Conservation (phyloP, 2,797 vertebrate genomes). For the Gallinago solitaria region DNA sequence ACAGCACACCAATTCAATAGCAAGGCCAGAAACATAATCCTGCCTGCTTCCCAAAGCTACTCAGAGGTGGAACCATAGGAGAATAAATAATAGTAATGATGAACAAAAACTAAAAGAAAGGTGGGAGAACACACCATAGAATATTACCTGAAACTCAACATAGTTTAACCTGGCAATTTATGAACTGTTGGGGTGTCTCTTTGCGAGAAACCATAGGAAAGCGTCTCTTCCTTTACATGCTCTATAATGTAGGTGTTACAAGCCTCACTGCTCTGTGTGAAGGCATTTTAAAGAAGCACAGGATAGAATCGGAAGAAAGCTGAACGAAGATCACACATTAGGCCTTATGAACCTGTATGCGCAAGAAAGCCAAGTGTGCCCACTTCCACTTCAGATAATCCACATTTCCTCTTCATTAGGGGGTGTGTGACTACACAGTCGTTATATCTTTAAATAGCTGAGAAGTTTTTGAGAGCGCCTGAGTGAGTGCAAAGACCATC, state of each 20-base stretch:
- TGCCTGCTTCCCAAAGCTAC: not conserved
- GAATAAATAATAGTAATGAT: not conserved
- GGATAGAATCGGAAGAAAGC: not conserved
- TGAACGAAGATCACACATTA: not conserved
- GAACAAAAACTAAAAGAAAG: not conserved
- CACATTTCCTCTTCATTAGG: not conserved
- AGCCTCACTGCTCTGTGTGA: not conserved
- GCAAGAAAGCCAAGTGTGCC: not conserved
- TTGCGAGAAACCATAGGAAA: not conserved
- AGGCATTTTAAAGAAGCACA: not conserved
- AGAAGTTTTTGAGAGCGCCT: not conserved
- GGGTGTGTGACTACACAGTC: not conserved
- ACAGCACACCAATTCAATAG: not conserved
- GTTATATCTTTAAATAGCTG: not conserved
- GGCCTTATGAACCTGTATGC: not conserved
- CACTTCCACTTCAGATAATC: not conserved
- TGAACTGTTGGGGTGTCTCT: not conserved
- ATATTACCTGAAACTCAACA: not conserved
- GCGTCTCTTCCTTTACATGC: not conserved
- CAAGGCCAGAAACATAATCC: not conserved
- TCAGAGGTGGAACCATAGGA: not conserved
- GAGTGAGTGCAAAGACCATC: not conserved
- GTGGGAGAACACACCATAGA: not conserved
- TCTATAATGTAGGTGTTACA: not conserved
- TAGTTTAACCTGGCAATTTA: not conserved